phyloP scores from a whole-genome alignment of 2,113 vertebrate genomes.

The Hydrolagus affinis region DNA sequence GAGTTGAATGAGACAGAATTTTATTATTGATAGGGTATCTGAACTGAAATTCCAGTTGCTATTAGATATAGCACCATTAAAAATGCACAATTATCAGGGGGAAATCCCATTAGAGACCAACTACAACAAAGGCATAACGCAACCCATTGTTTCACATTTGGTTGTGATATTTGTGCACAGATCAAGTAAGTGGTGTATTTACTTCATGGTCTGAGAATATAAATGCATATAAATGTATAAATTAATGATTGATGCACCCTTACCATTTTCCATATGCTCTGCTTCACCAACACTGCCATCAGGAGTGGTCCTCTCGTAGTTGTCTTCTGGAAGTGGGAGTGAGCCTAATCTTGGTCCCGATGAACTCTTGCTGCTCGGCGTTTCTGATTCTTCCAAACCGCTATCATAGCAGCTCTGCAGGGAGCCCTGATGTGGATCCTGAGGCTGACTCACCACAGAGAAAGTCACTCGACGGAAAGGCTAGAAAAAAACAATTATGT shows the following conservation, averaged over 20 bases:
- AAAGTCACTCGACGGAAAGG: constrained; percentile 99
- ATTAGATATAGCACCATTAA: no score
- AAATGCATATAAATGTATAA: constrained; percentile 53
- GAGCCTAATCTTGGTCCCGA: constrained; percentile 97
- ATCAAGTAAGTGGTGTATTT: neutral
- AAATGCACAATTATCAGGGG: no score
- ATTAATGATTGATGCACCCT: constrained; percentile 83
- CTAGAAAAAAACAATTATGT: constrained; percentile 96
- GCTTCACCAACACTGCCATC: constrained; percentile 99
- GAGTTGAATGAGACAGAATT: neutral
- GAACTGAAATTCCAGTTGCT: no score
- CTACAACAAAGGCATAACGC: no score
- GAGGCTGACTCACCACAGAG: constrained; percentile 99
- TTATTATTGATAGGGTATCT: no score
- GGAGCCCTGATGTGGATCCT: constrained; percentile 99
- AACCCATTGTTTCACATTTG: no score
- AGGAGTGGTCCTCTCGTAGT: constrained; percentile 99
- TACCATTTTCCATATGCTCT: constrained; percentile 99
- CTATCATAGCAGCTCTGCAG: constrained; percentile 99
- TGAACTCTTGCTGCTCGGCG: constrained; percentile 99
- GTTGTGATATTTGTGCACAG: neutral
- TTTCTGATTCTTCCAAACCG: constrained; percentile 98
- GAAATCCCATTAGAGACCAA: no score
- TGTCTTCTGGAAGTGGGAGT: constrained; percentile 98
- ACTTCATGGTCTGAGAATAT: neutral